Evolutionary conservation across 2,888 invertebrate genomes (phyloP).

Genomic region (Galeopsomyia nigrocyanea): DNA sequence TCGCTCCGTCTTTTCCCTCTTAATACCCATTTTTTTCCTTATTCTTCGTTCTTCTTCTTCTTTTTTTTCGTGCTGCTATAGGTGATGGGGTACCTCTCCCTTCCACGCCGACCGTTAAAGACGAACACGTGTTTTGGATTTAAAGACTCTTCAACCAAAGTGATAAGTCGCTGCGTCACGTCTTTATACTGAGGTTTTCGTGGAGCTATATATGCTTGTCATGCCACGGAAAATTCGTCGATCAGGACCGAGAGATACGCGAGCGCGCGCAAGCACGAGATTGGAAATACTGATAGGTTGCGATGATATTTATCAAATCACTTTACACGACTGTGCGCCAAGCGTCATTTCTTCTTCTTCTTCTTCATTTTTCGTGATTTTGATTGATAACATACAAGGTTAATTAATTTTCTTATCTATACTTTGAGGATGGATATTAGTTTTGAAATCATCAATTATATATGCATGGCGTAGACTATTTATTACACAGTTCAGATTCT

Average conservation of each 20-base stretch:
- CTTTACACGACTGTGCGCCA: conserved; percentile 26
- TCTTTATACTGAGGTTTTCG: background rate
- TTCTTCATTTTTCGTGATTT: conserved; percentile 26
- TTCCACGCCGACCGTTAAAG: conserved; percentile 26
- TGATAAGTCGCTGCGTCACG: conserved; percentile 41
- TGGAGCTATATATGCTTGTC: background rate
- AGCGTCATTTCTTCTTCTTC: conserved; percentile 14
- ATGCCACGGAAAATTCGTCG: conserved; percentile 21
- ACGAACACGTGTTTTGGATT: conserved; percentile 46
- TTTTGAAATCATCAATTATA: too few relatives aligned
- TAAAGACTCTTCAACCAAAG: conserved; percentile 32
- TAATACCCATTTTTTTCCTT: background rate
- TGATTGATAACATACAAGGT: conserved; percentile 11
- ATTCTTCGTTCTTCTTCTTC: background rate
- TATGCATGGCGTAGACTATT: too few relatives aligned
- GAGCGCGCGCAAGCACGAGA: background rate
- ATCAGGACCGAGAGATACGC: conserved; percentile 17
- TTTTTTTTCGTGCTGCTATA: conserved; percentile 12
- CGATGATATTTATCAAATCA: conserved; percentile 39
- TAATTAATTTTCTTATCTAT: conserved; percentile 30
- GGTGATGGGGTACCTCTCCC: conserved; percentile 17
- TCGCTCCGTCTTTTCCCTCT: conserved; percentile 22
- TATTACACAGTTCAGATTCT: too few relatives aligned
- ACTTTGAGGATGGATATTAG: background rate
- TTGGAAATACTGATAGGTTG: conserved; percentile 13